Base-by-base conservation (phyloP, 35 echinoderm and acorn worm genomes). In the Acanthaster planci region DNA sequence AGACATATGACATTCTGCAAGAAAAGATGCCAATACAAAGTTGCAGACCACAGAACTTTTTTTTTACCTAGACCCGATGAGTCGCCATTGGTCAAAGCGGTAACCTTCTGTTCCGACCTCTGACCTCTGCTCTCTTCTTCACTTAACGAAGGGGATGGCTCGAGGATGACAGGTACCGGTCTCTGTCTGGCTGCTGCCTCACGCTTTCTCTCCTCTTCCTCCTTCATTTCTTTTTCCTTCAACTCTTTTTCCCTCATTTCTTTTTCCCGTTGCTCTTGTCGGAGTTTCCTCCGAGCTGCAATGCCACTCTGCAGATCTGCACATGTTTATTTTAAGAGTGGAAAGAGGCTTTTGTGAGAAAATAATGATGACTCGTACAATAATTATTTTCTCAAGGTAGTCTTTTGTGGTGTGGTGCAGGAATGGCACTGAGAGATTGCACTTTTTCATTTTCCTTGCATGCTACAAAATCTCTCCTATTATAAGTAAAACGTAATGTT, bases 181-280 rank as follows among this genome's bases (percentile, higher is more conserved):
- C 64, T 72, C 81, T 83, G 51, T 10, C 26, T 64, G 29, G 4
- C n/a, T 34, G 32, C 56, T 57, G 53, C 81, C 21, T 83, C 56
- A 29, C 21, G 35, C 3, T 54, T 31, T 36, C 53, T 83, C 52
- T 58, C 38, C 26, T 29, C 81, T 35, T 37, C 51, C 81, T 58
- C 56, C 35, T 82, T 52, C 34, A 53, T 42, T 15, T 42, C 79
- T 55, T 82, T 82, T 31, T 55, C 52, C 15, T 32, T 29, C 37
- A 18, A 30, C 42, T 82, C 79, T 82, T 52, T 52, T 32, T 82
- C 52, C 50, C 37, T 60, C 54, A 56, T 35, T 37, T 83, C 81
- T 59, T 57, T 22, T 19, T 58, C 35, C 26, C 81, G 53, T 37
- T 83, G 81, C 56, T 58, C 60, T 60, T 51, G 64, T 29, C 56